Base-by-base conservation (phyloP, 1,140 invertebrate genomes). In the Bilobella aurantiaca region DNA sequence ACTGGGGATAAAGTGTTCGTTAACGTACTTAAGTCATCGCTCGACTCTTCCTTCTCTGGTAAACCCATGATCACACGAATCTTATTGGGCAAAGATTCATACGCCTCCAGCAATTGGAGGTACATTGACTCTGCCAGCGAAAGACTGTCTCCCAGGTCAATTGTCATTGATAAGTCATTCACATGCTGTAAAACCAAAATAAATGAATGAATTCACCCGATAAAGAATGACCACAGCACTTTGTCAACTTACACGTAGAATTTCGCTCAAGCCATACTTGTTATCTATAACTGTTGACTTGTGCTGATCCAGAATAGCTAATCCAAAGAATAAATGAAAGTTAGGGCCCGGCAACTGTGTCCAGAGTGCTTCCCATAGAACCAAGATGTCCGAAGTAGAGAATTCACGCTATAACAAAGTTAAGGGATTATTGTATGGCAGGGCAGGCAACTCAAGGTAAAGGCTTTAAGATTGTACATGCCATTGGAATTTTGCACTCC, bases 321-420 rank as follows among this genome's bases (percentile, higher is more conserved):
- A 74, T 66, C 82, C 84, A 47, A 86, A 76, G 5, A 86, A 73
- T 14, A 87, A 75, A 67, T 85, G 82, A 74, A 85, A 87, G 58
- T 74, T 73, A 8, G 62, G 58, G 12, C 73, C 67, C 2, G 83
- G 83, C 49, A 78, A 71, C 63, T 78, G 76, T 18, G 82, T 82
- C 82, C 81, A 83, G 3, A 82, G 64, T 2, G 81, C 76, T 79
- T 84, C 77, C 78, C 78, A 80, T 23, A 79, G 69, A 2, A 49
- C 83, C 79, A 90, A 85, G 49, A 90, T 86, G 74, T 91, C 87
- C 2, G 82, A 77, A 57, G 85, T 81, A 29, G 81, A 82, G 72
- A 92, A 86, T 78, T 92, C 89, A 68, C 89, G 76, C 77, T 73
- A 29, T 0, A 66, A 29, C 31, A 63, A 53, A 62, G n/a, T n/a